A percentile compares a stretch with the other conserved stretches of the same genome.
Conservation (phyloP, 2,113 vertebrate genomes). For the Strix aluco region DNA sequence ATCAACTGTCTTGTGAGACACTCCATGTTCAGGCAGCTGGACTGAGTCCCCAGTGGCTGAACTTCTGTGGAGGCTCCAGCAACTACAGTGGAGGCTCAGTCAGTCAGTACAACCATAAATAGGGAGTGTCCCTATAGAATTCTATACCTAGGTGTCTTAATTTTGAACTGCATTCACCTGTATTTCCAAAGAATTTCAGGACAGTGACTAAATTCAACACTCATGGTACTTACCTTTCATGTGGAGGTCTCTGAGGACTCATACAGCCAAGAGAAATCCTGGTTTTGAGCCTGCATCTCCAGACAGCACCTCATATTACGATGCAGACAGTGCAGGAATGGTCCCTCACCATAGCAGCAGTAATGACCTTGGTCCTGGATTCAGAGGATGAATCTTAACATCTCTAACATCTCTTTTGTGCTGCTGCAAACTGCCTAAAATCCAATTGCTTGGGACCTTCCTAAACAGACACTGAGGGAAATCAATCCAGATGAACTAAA, state of each 20-base stretch:
- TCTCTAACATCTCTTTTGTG: not conserved
- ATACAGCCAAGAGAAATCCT: not conserved
- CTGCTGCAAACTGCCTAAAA: not conserved
- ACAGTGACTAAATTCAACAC: not conserved
- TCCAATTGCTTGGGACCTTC: not conserved
- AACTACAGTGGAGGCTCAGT: not conserved
- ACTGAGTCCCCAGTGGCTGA: not conserved
- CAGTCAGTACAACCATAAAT: not conserved
- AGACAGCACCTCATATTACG: not conserved
- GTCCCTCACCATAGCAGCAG: not conserved
- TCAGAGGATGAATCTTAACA: not conserved
- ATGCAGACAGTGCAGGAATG: not conserved
- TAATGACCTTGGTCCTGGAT: not conserved
- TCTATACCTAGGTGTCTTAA: not conserved
- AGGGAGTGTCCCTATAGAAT: not conserved
- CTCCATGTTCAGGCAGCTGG: fast-evolving
- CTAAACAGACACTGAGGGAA: not conserved
- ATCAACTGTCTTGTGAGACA: not conserved
- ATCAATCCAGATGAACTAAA: not conserved
- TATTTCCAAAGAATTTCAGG: not conserved
- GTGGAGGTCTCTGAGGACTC: not conserved
- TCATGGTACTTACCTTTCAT: not conserved
- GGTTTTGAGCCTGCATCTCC: not conserved
- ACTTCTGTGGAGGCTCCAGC: not conserved
- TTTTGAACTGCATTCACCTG: not conserved